Conservation (phyloP, 2,797 vertebrate genomes). For the Enteromius radiatus region DNA sequence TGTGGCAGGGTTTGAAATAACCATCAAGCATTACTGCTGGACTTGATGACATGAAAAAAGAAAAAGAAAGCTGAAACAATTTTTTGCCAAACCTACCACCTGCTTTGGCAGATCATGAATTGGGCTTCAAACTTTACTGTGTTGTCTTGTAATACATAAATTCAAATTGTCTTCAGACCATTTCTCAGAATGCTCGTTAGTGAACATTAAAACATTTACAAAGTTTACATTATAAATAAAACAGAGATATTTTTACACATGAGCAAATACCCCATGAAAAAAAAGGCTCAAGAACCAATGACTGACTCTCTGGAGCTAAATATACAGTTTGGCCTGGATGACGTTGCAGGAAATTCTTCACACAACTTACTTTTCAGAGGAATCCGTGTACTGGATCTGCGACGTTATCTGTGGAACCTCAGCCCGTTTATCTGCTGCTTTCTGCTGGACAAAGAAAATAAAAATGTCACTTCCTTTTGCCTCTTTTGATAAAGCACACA, state of each 20-base stretch:
- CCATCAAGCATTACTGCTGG: neutral
- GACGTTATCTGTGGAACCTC: slow-evolving; percentile 84
- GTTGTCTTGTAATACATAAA: neutral
- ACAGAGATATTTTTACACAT: neutral
- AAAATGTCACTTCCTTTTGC: neutral
- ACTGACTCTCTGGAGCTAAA: neutral
- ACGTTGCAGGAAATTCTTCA: neutral
- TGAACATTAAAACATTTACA: neutral
- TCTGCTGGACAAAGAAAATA: slow-evolving; percentile 70
- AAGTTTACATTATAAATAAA: neutral
- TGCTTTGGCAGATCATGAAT: neutral
- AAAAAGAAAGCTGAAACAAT: neutral
- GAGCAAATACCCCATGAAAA: neutral
- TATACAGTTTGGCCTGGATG: neutral
- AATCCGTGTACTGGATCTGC: slow-evolving; percentile 84
- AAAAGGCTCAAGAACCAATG: neutral
- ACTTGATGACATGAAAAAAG: neutral
- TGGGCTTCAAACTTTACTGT: neutral
- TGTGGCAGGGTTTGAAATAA: neutral
- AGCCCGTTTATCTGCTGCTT: slow-evolving; percentile 76
- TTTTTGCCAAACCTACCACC: neutral
- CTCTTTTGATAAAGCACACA: neutral
- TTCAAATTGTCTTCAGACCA: neutral
- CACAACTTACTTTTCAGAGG: slow-evolving; percentile 83
- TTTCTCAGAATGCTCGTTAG: neutral